Evolutionary conservation across 2,113 vertebrate genomes (phyloP).

Genomic region (Casuarius casuarius): DNA sequence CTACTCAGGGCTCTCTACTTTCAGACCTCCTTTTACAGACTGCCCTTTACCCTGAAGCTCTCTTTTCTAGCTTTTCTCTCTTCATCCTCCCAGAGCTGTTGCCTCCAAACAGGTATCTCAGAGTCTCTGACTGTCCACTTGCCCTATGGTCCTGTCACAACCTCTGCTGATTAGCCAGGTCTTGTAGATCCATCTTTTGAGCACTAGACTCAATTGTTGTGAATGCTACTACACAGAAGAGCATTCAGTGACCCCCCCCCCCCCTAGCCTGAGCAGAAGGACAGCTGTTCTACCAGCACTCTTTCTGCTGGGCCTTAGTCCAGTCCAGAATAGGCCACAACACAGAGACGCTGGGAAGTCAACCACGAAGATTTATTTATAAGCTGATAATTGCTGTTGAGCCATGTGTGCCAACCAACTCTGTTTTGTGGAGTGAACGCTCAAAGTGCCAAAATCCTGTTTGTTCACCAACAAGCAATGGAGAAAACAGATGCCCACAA

Average conservation of each 20-base stretch:
- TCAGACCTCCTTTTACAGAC: too few species aligned
- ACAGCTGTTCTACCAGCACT: neutral
- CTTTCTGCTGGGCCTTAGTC: neutral
- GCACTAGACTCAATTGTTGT: neutral
- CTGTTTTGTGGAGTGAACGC: accelerated
- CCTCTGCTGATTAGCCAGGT: neutral
- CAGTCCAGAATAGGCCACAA: neutral
- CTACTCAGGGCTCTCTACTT: too few species aligned
- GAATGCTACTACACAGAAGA: neutral
- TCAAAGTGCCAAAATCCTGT: neutral
- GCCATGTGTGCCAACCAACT: neutral
- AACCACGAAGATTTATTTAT: neutral
- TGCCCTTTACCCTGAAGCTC: neutral
- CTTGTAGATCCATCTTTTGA: neutral
- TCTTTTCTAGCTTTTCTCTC: neutral
- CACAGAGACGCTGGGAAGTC: neutral
- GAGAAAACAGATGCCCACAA: neutral
- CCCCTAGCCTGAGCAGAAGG: neutral
- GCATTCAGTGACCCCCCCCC: neutral
- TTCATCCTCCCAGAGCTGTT: neutral
- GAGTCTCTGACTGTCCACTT: neutral
- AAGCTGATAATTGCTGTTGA: neutral
- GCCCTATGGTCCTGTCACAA: neutral
- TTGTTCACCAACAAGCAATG: neutral
- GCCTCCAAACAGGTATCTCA: neutral